Conservation (phyloP, 2,113 vertebrate species). For the Protobothrops mucrosquamatus region DNA sequence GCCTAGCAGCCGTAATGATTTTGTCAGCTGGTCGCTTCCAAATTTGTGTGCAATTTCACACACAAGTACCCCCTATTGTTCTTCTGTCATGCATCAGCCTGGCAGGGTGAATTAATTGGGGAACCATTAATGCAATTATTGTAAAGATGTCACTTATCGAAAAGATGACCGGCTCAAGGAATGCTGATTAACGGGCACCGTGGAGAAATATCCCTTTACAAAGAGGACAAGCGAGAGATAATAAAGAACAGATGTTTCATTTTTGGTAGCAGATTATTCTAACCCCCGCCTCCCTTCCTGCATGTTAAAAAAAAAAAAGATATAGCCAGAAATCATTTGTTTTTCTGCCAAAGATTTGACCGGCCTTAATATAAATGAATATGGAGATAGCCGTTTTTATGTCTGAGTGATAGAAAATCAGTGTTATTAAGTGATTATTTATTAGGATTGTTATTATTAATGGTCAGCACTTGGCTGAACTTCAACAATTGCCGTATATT, state of each 20-base stretch:
- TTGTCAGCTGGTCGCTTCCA: constrained; percentile 27
- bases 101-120: neutral
- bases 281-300: neutral
- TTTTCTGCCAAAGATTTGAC: neutral
- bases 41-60: neutral
- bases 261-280: neutral
- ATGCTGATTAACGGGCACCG: neutral
- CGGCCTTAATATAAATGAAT: neutral
- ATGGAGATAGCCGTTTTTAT: neutral
- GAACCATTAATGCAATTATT: neutral
- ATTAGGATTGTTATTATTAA: neutral
- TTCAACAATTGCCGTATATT: neutral
- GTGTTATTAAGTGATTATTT: neutral
- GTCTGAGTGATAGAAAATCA: neutral
- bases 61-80: neutral
- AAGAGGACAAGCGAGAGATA: neutral
- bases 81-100: neutral
- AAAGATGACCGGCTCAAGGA: neutral
- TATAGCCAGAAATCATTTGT: neutral
- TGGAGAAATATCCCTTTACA: accelerated
- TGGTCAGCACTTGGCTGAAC: neutral
- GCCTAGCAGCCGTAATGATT: constrained; percentile 11
- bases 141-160: neutral
- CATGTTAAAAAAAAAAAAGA: neutral
- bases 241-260: neutral